Base-by-base conservation (phyloP, 2,888 invertebrate genomes). In the Aleiodes testaceus region DNA sequence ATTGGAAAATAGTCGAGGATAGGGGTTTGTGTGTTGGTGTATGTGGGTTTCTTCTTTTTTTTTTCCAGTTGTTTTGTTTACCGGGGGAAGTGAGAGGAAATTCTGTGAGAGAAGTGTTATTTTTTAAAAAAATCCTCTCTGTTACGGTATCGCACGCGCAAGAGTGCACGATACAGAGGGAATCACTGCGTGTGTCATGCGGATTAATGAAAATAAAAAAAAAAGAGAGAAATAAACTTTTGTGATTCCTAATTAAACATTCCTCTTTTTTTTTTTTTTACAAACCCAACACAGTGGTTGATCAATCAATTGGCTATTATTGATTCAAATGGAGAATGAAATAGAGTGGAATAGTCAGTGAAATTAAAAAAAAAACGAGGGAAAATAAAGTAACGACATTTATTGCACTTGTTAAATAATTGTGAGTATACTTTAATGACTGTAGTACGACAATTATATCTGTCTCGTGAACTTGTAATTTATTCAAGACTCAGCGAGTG, bases 21-120 rank as follows among this genome's bases (percentile, higher is more conserved):
- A 65, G 11, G 26, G 53, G 65, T n/a, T 22, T 42, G 66, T 47
- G 49, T 59, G 50, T 36, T 22, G 50, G 30, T 45, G 44, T 16
- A 47, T 61, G 9, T 61, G 30, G 53, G 42, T 45, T 52, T 66
- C 55, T 49, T 61, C 45, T 50, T 45, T 45, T 45, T n/a, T 16
- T 47, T 14, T 1, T 47, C 6, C 16, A 47, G 47, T 47, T 14
- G 12, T 16, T 36, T 36, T 36, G 36, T 36, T 36, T 3, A 36
- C 36, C 9, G 36, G 36, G 36, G 3, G 59, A 36, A n/a, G 11
- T 55, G 18, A 14, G 14, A 91, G 90, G 90, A 90, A 91, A 36
- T 36, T 36, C 36, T 9, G 36, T 6, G 36, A 36, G 36, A 36
- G 9, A 36, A 36, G 36, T 36, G 36, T 91, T 91, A 90, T 88